Percentiles rank a stretch among this genome's conserved stretches.
phyloP scores from a whole-genome alignment of 2,113 vertebrate species.

The Archilochus colubris region DNA sequence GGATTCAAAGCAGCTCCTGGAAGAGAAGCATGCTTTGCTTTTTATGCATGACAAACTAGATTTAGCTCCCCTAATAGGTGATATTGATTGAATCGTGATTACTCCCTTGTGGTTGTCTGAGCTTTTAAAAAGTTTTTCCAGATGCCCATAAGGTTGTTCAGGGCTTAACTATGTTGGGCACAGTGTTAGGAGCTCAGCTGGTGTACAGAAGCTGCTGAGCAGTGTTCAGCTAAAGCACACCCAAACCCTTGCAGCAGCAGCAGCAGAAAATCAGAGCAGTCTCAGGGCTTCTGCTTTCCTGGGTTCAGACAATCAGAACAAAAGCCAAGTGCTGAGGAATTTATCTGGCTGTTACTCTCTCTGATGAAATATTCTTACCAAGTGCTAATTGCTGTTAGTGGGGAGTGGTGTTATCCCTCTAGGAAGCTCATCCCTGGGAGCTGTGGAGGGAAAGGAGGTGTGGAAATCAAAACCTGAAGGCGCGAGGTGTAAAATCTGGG shows the following conservation, averaged over 20 bases:
- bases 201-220: neutral
- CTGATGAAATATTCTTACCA: neutral
- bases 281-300: neutral
- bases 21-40: conserved; percentile 20
- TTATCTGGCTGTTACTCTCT: conserved; percentile 20
- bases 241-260: neutral
- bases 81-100: neutral
- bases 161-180: neutral
- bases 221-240: neutral
- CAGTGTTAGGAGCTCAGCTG: neutral
- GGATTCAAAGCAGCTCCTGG: conserved; percentile 13
- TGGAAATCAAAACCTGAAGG: neutral
- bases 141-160: neutral
- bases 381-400: conserved; percentile 46
- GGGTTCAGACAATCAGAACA: neutral
- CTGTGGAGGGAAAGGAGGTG: conserved; percentile 5
- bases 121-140: neutral
- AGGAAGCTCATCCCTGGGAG: conserved; percentile 7
- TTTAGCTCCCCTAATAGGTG: neutral
- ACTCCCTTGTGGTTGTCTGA: neutral
- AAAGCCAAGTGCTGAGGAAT: neutral
- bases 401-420: conserved; percentile 41
- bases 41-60: neutral
- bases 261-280: neutral
- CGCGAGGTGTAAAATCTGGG: neutral